Evolutionary conservation across 2,113 vertebrate species (phyloP).

Genomic region (Paralichthys olivaceus): DNA sequence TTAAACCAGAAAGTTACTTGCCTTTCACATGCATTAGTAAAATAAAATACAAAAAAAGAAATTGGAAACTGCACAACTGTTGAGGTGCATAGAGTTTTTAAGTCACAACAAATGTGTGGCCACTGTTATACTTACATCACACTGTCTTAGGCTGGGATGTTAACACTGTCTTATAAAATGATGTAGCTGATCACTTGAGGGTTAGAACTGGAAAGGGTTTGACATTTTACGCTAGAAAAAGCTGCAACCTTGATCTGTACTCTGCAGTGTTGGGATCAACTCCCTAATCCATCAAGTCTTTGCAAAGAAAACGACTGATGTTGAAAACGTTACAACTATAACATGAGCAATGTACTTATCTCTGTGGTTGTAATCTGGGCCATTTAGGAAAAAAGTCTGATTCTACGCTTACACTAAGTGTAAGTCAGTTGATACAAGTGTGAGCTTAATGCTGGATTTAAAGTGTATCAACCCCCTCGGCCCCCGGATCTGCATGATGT

Average conservation of each 20-base stretch:
- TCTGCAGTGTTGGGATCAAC: neutral
- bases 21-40: slow-evolving; percentile 23
- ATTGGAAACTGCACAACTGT: no score
- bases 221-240: neutral
- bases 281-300: slow-evolving; percentile 8
- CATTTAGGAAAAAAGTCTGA: slow-evolving; percentile 26
- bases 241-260: neutral
- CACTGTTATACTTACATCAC: slow-evolving; percentile 7
- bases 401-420: slow-evolving; percentile 14
- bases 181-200: slow-evolving; percentile 10
- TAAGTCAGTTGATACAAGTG: slow-evolving; percentile 23
- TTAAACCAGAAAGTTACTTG: slow-evolving; percentile 12
- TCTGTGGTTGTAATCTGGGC: slow-evolving; percentile 6
- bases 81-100: no score
- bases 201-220: neutral
- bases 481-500: slow-evolving; percentile 21
- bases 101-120: slow-evolving; percentile 7
- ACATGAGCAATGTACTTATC: neutral
- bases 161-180: neutral
- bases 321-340: slow-evolving; percentile 3
- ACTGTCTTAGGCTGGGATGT: neutral
- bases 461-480: slow-evolving; percentile 18
- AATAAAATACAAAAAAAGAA: neutral
- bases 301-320: neutral
- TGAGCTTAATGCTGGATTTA: slow-evolving; percentile 37